Base-by-base conservation (phyloP, 2,888 invertebrate species). In the Noctua fimbriata region DNA sequence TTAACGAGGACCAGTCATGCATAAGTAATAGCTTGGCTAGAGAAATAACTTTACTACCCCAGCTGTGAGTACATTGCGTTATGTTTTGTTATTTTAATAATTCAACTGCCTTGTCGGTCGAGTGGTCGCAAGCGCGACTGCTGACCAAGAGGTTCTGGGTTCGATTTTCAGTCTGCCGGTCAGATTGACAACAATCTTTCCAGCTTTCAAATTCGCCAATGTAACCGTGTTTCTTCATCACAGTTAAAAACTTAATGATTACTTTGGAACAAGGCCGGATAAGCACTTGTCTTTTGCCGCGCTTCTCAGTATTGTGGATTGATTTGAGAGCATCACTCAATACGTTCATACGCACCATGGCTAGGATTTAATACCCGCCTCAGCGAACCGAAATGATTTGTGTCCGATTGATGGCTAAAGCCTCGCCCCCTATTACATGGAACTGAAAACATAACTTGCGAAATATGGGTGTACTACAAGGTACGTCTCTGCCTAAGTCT, bases 221-320 rank as follows among this genome's bases (percentile, higher is more conserved):
- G 96, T 99, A 99, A 89, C 99, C 99, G 97, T 99, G 99, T 97
- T 99, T 99, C 99, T 99, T 99, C 99, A 99, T 99, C 92, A 99
- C 99, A 91, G 99, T 99, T 91, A 99, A 97, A 96, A 99, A 99
- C 97, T 99, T 99, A 94, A 99, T 98, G 92, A 99, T 99, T 89
- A 99, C 99, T 98, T 99, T 99, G 4, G 99, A 99, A 96, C 99
- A 99, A 88, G 99, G 99, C 93, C 99, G 98, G 94, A 99, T 98
- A 89, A 99, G 98, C 86, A 99, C 99, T 97, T 99, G 99, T 90
- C 99, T 98, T 97, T 99, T 99, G 92, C 99, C 99, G 93, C 99
- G 98, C 96, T 99, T 99, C 97, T 99, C 99, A 81, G 99, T 99
- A 98, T 99, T 99, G 97, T 99, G 99, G 96, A 99, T 99, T 91